phyloP scores from a whole-genome alignment of 2,113 vertebrate genomes.

The Clarias macrocephalus region DNA sequence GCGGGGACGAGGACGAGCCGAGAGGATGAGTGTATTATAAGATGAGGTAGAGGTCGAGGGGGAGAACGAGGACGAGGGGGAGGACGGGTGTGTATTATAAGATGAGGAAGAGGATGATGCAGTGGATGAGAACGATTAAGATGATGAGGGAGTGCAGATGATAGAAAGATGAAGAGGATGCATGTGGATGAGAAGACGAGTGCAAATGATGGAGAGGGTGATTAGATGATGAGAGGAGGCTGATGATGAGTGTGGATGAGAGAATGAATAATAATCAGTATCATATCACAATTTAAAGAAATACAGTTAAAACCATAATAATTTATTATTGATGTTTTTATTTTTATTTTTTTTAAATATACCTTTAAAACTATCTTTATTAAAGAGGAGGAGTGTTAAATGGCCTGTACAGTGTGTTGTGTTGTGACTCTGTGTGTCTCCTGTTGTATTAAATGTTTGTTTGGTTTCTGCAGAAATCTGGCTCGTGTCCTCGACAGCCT shows the following conservation, averaged over 20 bases:
- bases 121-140: not conserved
- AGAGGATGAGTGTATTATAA: not conserved
- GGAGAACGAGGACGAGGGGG: not conserved
- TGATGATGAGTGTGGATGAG: not conserved
- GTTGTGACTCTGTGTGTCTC: not conserved
- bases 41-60: not conserved
- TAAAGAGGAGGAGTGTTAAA: no score
- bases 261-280: not conserved
- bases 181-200: not conserved
- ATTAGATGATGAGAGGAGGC: not conserved
- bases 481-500: constrained; percentile 92
- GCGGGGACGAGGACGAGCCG: no score
- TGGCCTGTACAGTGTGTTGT: not conserved
- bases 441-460: constrained; percentile 19
- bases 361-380: no score
- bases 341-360: no score
- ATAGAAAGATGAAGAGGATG: not conserved
- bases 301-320: no score
- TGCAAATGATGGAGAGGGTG: not conserved
- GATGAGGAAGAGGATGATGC: not conserved
- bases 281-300: no score
- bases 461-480: constrained; percentile 83
- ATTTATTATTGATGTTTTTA: no score
- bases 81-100: not conserved
- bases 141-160: not conserved